Base-by-base conservation (phyloP, 2,797 vertebrate genomes). In the Remorina albescens region DNA sequence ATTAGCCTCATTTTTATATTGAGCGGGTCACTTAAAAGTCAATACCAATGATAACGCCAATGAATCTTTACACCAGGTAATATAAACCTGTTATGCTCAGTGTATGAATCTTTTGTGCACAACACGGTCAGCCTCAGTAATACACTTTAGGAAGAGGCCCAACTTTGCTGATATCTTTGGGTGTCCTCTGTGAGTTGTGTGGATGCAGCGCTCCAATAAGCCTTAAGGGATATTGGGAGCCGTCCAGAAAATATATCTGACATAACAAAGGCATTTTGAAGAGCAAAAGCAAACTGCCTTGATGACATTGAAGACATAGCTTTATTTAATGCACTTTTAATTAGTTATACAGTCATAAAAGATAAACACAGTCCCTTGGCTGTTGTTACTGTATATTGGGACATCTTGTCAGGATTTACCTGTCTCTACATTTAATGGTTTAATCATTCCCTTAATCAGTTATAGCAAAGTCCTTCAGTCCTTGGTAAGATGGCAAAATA, bases 241-340 rank as follows among this genome's bases (percentile, higher is more conserved):
- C 71, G 67, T 93, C 93, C 93, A 94, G 88, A 67, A 91, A 91
- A 89, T 90, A 80, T 83, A 89, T 89, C 85, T 86, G 91, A 94
- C 90, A 89, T 91, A 89, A 89, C 84, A 92, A 90, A 93, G 86
- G 88, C 88, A 71, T 87, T 93, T 86, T 91, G 88, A 93, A 93
- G 91, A 92, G 86, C 90, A 92, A 86, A 86, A 44, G 80, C 78
- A 80, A 86, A 85, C 53, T 47, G 76, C 75, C 78, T 86, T 86
- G 77, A 85, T 68, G 70, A 37, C 81, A 76, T 34, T 78, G 73
- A 88, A 84, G 87, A 76, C 67, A 57, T 67, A 80, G 79, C 83
- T 88, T 84, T 74, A 73, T 71, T 70, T 54, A 30, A 30, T 56
- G 55, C 21, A 3, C 70, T 74, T 74, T 71, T 59, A 23, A 23